Evolutionary conservation across 2,797 vertebrate species (phyloP), one percentile per base, ranked within the genome.

Genomic region (Agapornis canus): DNA sequence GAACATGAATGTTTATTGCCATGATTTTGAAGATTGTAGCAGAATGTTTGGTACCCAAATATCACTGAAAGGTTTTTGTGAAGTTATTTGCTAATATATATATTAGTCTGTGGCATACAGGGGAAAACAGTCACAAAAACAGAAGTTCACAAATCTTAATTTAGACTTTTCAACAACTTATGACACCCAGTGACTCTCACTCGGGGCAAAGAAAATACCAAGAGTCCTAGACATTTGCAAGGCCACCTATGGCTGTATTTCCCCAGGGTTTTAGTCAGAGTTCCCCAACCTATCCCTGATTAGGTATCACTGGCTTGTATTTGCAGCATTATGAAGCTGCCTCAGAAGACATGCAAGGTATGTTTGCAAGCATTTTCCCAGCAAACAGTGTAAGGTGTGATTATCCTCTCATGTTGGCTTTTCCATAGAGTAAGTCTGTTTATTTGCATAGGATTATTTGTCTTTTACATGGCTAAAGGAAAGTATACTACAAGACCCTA

Each of bases 291-390:
- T 86, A 47, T 83, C 68, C 54, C 90, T 78, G 79, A 32, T 39
- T 19, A 89, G 64, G 77, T 94, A 86, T 56, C 64, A 92, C 83
- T 81, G 65, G 27, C 64, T 87, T 78, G 29, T 37, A 23, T 80
- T 82, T 84, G 40, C 54, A 80, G 32, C 6, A 3, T 78, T 86
- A n/a, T 19, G 72, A 92, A 84, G 79, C 72, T 92, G 71, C 56
- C 63, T 26, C 72, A 82, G 85, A 95, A 91, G 85, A 76, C 65
- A 73, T 1, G 10, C 39, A 72, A 43, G 31, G 10, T 11, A 26
- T 0, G 1, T 90, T 76, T 76, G 49, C 17, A 77, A 88, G 65
- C 17, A 42, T 75, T 89, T 91, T 40, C 79, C 76, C 70, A 78
- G 69, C 39, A 88, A 94, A 80, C 4, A 78, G 11, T 40, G 40